Evolutionary conservation across 2,888 invertebrate species (phyloP).

Genomic region (Acleris laterana): DNA sequence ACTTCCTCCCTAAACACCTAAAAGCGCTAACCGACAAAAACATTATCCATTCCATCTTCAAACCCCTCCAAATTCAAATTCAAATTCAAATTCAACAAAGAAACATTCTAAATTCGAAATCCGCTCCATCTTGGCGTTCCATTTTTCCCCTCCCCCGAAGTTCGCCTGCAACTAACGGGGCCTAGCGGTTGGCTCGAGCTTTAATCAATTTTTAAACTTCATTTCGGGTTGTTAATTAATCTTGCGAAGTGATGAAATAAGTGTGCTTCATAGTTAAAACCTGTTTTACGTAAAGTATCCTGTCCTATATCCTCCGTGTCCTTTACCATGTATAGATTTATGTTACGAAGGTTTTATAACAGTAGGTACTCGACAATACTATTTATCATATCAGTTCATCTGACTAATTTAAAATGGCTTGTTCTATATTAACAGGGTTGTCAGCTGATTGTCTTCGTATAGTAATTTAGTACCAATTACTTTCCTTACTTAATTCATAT

Average conservation of each 20-base stretch:
- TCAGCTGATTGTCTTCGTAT: too few relatives aligned
- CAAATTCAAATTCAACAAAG: constrained; percentile 36
- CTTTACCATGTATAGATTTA: too few relatives aligned
- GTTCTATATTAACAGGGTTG: too few relatives aligned
- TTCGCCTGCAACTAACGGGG: constrained; percentile 54
- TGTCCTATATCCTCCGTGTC: too few relatives aligned
- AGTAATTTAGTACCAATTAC: too few relatives aligned
- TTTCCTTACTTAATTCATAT: too few relatives aligned
- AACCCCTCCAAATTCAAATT: constrained; percentile 28
- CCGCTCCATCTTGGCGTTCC: constrained; percentile 35
- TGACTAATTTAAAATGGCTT: too few relatives aligned
- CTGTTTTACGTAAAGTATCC: too few relatives aligned
- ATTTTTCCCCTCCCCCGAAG: constrained; percentile 46
- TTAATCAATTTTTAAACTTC: constrained; percentile 79
- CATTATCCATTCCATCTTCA: background rate
- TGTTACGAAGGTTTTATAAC: too few relatives aligned
- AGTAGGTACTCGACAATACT: too few relatives aligned
- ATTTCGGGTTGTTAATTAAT: constrained; percentile 59
- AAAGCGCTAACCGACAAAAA: background rate
- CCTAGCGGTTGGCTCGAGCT: constrained; percentile 48
- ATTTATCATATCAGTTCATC: too few relatives aligned
- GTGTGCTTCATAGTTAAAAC: background rate
- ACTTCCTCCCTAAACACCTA: background rate
- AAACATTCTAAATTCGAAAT: constrained; percentile 35
- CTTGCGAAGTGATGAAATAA: constrained; percentile 37